phyloP scores from a whole-genome alignment of 2,888 invertebrate genomes.

The Nemapogon koenigi region DNA sequence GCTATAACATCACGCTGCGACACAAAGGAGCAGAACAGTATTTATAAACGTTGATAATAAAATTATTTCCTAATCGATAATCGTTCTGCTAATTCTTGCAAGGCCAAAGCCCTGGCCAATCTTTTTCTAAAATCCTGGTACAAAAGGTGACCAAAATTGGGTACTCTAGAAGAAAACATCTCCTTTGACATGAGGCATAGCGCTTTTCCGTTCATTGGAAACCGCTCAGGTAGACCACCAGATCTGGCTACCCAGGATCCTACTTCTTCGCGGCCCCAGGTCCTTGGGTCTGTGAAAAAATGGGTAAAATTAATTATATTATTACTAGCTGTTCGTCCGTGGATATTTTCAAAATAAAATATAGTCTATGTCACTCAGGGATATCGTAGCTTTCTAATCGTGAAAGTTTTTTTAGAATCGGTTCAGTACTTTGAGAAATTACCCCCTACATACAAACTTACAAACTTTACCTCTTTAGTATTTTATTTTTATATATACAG shows the following conservation, averaged over 20 bases:
- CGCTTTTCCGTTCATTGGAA: constrained; percentile 83
- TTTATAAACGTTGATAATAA: too few relatives aligned
- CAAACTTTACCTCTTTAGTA: too few relatives aligned
- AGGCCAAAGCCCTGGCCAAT: constrained; percentile 71
- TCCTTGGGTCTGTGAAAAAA: constrained; percentile 68
- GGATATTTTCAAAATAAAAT: constrained; percentile 5
- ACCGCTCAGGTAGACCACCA: constrained; percentile 68
- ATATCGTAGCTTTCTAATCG: too few relatives aligned
- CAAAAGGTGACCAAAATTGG: constrained; percentile 70
- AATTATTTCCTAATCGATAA: not conserved
- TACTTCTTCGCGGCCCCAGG: constrained; percentile 75
- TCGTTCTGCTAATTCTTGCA: constrained; percentile 45
- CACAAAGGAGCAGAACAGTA: too few relatives aligned
- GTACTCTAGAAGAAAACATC: constrained; percentile 77
- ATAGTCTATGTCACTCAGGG: too few relatives aligned
- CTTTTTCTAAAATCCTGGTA: constrained; percentile 70
- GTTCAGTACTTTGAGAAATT: too few relatives aligned
- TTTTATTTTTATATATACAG: too few relatives aligned
- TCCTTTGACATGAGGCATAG: constrained; percentile 78
- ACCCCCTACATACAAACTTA: too few relatives aligned
- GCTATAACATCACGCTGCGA: too few relatives aligned
- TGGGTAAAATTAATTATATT: not conserved
- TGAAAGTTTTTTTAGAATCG: too few relatives aligned
- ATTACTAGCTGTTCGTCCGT: not conserved
- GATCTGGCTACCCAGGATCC: constrained; percentile 70